Evolutionary conservation across 2,888 invertebrate genomes (phyloP).

Genomic region (Lamproptera curius): DNA sequence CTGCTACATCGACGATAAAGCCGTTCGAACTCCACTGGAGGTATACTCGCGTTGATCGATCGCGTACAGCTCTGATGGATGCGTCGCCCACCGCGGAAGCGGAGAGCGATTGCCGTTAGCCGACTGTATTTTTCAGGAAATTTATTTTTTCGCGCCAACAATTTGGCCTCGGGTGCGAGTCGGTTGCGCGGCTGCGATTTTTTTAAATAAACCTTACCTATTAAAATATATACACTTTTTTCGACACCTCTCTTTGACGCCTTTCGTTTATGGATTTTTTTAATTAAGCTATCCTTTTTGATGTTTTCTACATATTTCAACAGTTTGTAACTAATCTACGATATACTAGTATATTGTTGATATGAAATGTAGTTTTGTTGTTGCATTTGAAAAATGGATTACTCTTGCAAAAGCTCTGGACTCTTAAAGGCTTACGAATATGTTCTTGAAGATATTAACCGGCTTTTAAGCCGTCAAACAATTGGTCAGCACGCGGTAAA

Average conservation of each 20-base stretch:
- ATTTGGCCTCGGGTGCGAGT: background rate
- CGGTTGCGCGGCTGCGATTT: no score
- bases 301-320: background rate
- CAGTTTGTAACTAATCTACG: background rate
- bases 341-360: no score
- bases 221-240: background rate
- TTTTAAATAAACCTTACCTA: no score
- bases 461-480: no score
- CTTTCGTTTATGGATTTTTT: background rate
- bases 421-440: no score
- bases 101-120: conserved; percentile 1
- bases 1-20: no score
- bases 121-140: background rate
- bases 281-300: background rate
- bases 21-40: no score
- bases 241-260: background rate
- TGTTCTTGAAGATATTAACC: no score
- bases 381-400: no score
- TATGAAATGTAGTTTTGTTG: no score
- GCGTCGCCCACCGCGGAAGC: background rate
- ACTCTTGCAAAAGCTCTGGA: no score
- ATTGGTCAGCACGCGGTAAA: no score
- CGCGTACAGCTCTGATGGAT: conserved; percentile 11
- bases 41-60: conserved; percentile 5
- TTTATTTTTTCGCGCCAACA: background rate